Conservation (phyloP, 2,888 invertebrate species). For the Galeopsomyia nigrocyanea region DNA sequence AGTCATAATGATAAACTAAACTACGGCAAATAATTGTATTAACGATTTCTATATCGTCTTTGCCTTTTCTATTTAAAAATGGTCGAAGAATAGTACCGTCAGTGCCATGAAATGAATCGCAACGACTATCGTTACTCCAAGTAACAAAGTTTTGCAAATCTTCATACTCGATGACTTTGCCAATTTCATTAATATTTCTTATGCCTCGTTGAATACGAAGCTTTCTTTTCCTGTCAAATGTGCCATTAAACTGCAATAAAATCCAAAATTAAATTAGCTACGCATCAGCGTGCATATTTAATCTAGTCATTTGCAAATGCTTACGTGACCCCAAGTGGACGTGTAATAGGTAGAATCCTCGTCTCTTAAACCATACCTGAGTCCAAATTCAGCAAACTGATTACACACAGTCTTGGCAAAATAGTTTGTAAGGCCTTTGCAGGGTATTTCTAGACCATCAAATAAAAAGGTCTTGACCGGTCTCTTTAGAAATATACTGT, state of each 20-base stretch:
- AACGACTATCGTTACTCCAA: constrained; percentile 78
- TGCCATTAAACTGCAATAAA: constrained; percentile 78
- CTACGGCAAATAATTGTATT: constrained; percentile 82
- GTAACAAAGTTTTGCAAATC: constrained; percentile 74
- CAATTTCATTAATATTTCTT: constrained; percentile 80
- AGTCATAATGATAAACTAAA: neutral
- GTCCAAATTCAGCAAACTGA: no score
- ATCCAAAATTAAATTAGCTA: neutral
- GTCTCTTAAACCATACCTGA: no score
- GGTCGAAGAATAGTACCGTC: constrained; percentile 92
- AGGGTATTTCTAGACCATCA: constrained; percentile 71
- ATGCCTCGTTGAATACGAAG: constrained; percentile 81
- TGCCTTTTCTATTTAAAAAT: constrained; percentile 72
- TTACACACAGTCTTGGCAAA: no score
- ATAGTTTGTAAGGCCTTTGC: no score
- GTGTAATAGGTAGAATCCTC: no score
- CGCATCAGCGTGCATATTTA: no score
- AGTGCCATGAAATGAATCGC: constrained; percentile 84
- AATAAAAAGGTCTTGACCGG: constrained; percentile 82
- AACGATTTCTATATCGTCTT: constrained; percentile 80
- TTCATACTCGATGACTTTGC: constrained; percentile 79
- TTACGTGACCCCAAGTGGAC: no score
- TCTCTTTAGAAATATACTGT: constrained; percentile 74
- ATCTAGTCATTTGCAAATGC: no score
- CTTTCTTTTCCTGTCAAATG: constrained; percentile 75